Base-by-base conservation (phyloP, 2,113 vertebrate genomes). In the Nothocercus nigrocapillus region DNA sequence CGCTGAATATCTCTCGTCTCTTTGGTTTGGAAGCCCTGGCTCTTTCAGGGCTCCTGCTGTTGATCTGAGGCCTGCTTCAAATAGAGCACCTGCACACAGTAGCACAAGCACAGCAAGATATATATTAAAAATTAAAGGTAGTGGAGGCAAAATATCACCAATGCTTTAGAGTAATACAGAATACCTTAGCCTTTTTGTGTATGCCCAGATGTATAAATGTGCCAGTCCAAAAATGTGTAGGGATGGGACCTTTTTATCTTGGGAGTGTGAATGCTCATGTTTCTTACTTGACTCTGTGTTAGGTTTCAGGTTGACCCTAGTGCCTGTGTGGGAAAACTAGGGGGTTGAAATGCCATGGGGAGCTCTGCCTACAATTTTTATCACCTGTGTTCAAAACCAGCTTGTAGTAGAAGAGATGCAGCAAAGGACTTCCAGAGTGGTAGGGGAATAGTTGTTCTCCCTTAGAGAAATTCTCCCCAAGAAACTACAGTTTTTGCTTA, bases 21-120 rank as follows among this genome's bases (percentile, higher is more conserved):
- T 45, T 25, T 80, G 51, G 2, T 61, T 64, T 82, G 49, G 8
- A 51, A 45, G 28, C 82, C 77, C 0, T 0, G 54, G 24, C 34
- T 91, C 22, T 28, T 79, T 45, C 75, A 70, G 54, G 44, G 20
- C 32, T 85, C 53, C 53, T 89, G 62, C 82, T 74, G n/a, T 85
- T 36, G 24, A 54, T 76, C 34, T 7, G 25, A 34, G 53, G 11
- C 82, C 27, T 88, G 79, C 44, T 87, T 25, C 40, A 73, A 80
- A 28, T 19, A 59, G 7, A 42, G 36, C 25, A 42, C 45, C 85
- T 90, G 85, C 38, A 30, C 42, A 42, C 30, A 32, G 16, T 1
- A 59, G 67, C 21, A 54, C 16, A 49, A 63, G 13, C 11, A 62
- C 2, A 72, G 61, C 28, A 82, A 62, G 62, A n/a, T 38, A 5